These are phyloP conservation scores for Stenchaetothrips biformis DNA, from an alignment of 2,888 invertebrate species.

Conservation along the genomic window DNA sequence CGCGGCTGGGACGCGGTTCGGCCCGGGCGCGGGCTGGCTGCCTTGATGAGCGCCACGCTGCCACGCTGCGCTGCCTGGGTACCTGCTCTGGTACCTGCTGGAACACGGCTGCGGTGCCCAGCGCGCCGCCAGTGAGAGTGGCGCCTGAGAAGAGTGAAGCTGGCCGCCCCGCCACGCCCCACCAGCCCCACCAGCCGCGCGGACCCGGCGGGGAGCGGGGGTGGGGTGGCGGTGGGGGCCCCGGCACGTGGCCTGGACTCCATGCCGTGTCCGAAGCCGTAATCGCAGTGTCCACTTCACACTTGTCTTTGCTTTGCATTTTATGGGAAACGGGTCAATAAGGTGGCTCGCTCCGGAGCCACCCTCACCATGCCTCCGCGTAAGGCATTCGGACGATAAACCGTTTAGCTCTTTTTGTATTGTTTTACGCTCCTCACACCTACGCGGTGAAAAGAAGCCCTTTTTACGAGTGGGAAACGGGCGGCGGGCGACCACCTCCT, in stretches of 20 bases:
- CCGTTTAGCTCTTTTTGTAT: neutral
- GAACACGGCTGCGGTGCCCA: neutral
- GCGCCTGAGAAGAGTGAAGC: neutral
- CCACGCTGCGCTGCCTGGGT: neutral
- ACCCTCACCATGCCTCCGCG: neutral
- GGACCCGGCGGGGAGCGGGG: neutral
- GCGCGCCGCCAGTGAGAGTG: constrained; percentile 14
- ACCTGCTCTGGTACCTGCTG: no score
- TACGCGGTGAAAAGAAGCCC: no score
- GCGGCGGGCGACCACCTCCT: no score
- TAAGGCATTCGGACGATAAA: neutral
- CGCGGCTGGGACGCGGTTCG: no score
- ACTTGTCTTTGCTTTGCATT: no score
- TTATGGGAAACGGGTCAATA: no score
- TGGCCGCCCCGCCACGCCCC: neutral
- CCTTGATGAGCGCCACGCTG: neutral
- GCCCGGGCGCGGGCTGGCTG: neutral
- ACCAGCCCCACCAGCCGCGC: neutral
- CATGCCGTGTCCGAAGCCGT: no score
- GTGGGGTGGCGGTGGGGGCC: no score
- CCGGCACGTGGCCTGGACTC: no score
- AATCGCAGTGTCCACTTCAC: no score
- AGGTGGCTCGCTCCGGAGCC: neutral
- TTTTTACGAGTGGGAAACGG: no score
- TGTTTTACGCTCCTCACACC: no score